Conservation (phyloP, 2,113 vertebrate genomes). For the Chamaea fasciata region DNA sequence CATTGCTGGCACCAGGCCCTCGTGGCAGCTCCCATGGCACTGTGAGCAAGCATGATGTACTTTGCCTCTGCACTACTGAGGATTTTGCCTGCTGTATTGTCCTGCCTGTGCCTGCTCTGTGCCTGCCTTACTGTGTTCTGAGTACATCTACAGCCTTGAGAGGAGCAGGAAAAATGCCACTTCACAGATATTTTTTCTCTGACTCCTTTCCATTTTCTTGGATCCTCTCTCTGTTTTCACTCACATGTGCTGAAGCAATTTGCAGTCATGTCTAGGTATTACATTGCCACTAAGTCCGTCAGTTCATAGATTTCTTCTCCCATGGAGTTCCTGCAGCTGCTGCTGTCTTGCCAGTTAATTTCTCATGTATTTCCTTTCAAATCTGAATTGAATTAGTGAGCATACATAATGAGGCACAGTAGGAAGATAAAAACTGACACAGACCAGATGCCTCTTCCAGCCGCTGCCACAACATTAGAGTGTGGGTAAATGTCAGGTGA, state of each 20-base stretch:
- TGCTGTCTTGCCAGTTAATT: constrained; percentile 32
- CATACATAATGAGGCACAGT: neutral
- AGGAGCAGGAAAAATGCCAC: neutral
- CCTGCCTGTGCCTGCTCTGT: neutral
- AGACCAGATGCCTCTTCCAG: constrained; percentile 27
- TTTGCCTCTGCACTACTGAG: neutral
- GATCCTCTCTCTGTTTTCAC: neutral
- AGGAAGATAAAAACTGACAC: constrained; percentile 24
- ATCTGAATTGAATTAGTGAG: constrained; percentile 46
- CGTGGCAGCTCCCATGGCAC: neutral
- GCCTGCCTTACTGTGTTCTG: neutral
- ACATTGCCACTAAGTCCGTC: neutral
- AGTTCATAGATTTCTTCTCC: neutral
- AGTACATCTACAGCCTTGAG: neutral
- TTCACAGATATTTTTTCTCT: neutral
- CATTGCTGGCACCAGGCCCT: neutral
- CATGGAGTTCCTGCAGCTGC: constrained; percentile 1
- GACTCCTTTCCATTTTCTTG: neutral
- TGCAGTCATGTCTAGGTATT: neutral
- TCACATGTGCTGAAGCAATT: constrained; percentile 7
- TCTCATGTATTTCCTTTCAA: constrained; percentile 49
- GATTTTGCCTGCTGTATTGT: neutral
- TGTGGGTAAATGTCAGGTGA: neutral
- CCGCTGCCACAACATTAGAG: neutral
- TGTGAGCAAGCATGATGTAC: accelerated